Base-by-base conservation (phyloP, 2,113 vertebrate genomes). In the Nycticryphes semicollaris region DNA sequence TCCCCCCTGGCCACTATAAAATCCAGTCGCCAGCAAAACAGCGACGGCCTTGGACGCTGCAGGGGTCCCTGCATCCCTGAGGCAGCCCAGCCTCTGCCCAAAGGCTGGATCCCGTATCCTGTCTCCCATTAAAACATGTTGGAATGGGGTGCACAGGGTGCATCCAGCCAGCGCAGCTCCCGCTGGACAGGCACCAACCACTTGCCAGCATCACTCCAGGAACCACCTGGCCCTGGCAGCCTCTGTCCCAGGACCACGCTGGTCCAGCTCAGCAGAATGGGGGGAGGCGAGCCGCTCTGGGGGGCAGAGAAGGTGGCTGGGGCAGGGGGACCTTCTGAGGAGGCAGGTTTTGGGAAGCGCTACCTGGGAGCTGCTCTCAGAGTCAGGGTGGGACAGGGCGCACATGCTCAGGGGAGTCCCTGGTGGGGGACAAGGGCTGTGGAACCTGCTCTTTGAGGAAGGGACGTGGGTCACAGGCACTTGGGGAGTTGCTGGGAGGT, bases 11-110 rank as follows among this genome's bases (percentile, higher is more conserved):
- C 72, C 69, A 75, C 91, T 96, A 95, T 84, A 96, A 97, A 97
- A 97, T 94, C 93, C 93, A 91, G 84, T 96, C 91, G 80, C 95
- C 91, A 84, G 56, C 74, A 96, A 96, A 96, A 97, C 77, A 84
- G 94, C 91, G 62, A 96, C 4, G 21, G 95, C 92, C 80, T 89
- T 76, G 73, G 88, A 85, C 8, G 25, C 90, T 82, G 80, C 91
- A 93, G 95, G 95, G 89, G 95, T 84, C 68, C 94, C 84, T 16
- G 1, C 7, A 19, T 95, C 96, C 96, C 96, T 95, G 95, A 88
- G 90, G 90, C 95, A 93, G 94, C 84, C 87, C 94, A 91, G 77
- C 95, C 91, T 91, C 92, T 80, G 39, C 69, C 70, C 41, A 31
- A 82, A 85, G 84, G 80, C 94, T 92, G 94, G 72, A 86, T 63